Conservation (phyloP, 2,113 vertebrate genomes). For the Embiotoca jacksoni region DNA sequence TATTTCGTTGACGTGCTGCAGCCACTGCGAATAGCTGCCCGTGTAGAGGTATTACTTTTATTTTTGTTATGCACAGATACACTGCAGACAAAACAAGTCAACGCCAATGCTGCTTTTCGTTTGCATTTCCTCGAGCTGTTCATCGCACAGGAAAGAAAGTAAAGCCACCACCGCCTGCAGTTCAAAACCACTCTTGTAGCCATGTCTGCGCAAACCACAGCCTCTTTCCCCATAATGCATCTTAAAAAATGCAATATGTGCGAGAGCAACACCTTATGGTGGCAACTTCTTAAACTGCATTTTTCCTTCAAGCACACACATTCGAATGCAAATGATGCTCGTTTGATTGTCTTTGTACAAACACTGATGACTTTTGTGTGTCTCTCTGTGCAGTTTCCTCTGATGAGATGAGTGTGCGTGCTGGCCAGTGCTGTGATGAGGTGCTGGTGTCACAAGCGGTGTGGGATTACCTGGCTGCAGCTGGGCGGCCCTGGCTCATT, state of each 20-base stretch:
- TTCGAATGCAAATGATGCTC: slow-evolving; percentile 13
- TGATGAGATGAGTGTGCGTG: slow-evolving; percentile 87
- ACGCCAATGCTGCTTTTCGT: background rate
- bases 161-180: background rate
- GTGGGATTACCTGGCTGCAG: slow-evolving; percentile 94
- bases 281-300: slow-evolving; percentile 9
- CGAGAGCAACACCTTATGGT: background rate
- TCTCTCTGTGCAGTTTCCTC: slow-evolving; percentile 83
- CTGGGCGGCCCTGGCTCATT: slow-evolving; percentile 90
- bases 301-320: background rate
- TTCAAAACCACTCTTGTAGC: slow-evolving; percentile 22
- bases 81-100: background rate
- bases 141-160: background rate
- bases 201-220: slow-evolving; percentile 6
- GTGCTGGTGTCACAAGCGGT: slow-evolving; percentile 93
- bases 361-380: slow-evolving; percentile 47
- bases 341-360: slow-evolving; percentile 9
- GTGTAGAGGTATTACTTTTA: background rate
- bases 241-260: background rate
- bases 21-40: slow-evolving; percentile 17
- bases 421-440: slow-evolving; percentile 91
- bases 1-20: slow-evolving; percentile 40
- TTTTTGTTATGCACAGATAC: slow-evolving; percentile 3
- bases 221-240: slow-evolving; percentile 8
- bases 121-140: background rate